Evolutionary conservation across 2,113 vertebrate species (phyloP).

Genomic region (Pantherophis guttatus): DNA sequence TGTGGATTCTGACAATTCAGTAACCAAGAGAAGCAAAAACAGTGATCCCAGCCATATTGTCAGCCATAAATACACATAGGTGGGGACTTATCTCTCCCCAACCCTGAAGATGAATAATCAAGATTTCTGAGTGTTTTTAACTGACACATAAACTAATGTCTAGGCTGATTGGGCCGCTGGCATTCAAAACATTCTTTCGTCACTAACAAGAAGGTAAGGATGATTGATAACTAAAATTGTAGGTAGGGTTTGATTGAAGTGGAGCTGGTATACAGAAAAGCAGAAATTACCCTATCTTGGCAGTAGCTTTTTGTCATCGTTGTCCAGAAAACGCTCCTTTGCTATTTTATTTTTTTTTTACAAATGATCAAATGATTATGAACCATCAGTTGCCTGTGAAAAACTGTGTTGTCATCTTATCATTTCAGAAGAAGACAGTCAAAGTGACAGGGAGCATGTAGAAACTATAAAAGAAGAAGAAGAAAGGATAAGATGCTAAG

Average conservation of each 20-base stretch:
- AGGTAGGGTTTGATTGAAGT: neutral
- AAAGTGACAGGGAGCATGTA: neutral
- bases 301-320: neutral
- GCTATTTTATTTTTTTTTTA: neutral
- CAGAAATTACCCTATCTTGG: neutral
- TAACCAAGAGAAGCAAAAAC: neutral
- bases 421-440: neutral
- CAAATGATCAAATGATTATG: neutral
- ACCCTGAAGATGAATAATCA: neutral
- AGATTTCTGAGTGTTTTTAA: neutral
- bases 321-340: neutral
- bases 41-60: neutral
- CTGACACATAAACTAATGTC: neutral
- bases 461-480: neutral
- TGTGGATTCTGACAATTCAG: neutral
- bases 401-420: neutral
- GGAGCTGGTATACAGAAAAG: neutral
- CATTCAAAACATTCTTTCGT: neutral
- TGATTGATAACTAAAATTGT: neutral
- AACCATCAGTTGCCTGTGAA: neutral
- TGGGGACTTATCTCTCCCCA: neutral
- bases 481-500: neutral
- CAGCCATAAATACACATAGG: accelerated
- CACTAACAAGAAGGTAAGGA: neutral
- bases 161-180: neutral